Evolutionary conservation across 2,797 vertebrate species (phyloP).

Genomic region (Propithecus perrieri): DNA sequence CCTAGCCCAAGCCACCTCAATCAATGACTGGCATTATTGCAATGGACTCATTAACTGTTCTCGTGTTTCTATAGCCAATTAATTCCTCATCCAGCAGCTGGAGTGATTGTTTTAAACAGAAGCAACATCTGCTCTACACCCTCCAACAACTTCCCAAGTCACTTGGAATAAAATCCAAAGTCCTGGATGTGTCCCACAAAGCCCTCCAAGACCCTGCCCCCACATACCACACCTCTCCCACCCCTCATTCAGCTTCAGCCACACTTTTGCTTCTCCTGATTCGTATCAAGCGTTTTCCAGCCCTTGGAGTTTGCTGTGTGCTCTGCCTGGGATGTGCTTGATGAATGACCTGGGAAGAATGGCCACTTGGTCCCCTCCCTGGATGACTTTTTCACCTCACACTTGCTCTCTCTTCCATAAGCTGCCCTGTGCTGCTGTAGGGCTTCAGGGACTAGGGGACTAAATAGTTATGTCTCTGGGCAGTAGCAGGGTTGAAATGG

Average conservation of each 20-base stretch:
- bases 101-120: background rate
- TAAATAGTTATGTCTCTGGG: background rate
- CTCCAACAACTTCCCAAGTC: background rate
- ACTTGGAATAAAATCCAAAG: background rate
- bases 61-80: background rate
- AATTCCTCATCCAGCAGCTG: background rate
- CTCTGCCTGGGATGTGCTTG: background rate
- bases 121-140: background rate
- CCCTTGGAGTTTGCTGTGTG: background rate
- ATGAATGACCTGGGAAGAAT: background rate
- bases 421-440: background rate
- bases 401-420: background rate
- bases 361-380: background rate
- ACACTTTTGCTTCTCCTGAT: background rate
- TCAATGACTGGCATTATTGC: background rate
- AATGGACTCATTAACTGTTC: background rate
- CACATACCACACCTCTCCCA: too few species aligned
- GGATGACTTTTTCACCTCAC: background rate
- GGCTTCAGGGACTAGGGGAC: background rate
- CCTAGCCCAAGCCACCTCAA: accelerated
- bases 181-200: background rate
- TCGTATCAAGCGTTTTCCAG: background rate
- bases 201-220: too few species aligned
- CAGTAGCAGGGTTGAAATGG: background rate
- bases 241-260: background rate